Base-by-base conservation (phyloP, 2,797 vertebrate genomes). In the Setipinna tenuifilis region DNA sequence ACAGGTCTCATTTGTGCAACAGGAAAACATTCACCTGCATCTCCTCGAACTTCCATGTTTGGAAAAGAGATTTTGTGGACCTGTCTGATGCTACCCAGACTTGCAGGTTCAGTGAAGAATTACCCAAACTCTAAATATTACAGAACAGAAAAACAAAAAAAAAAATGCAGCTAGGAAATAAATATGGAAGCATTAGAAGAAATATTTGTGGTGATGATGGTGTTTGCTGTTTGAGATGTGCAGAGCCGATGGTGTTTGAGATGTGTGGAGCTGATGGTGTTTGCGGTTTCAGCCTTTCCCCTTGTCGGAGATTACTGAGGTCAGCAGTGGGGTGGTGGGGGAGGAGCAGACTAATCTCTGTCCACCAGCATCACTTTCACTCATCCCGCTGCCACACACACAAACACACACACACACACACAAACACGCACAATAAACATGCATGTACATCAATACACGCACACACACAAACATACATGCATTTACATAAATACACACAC, bases 331-430 rank as follows among this genome's bases (percentile, higher is more conserved):
- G 44, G 9, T 84, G 78, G 28, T 85, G 82, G 82, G 83, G 87
- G 87, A 86, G 50, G 82, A 85, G 83, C 78, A 58, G 84, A 86
- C 87, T 88, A 88, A 88, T 88, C 87, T 84, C 85, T 78, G 61
- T 80, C 82, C 78, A 85, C 58, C 50, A 23, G 85, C 82, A 28
- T 82, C 71, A 78, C 71, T 78, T 78, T 78, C 71, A 71, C 65
- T 71, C 65, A 71, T 71, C 65, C 65, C 25, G 11, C n/a, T 71
- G 25, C 12, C 65, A 65, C n/a, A 78, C 35, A 44, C 31, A 21
- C 71, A 44, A 31, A 44, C 71, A 44, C 71, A 44, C 71, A 41
- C 71, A 78, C 31, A 41, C 71, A 78, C 35, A 78, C 71, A 75
- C 68, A 75, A 25, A 75, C 14, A 19, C 25, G 6, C 59, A 21